Evolutionary conservation across 2,888 invertebrate genomes (phyloP).

Genomic region (Brachyopa scutellaris): DNA sequence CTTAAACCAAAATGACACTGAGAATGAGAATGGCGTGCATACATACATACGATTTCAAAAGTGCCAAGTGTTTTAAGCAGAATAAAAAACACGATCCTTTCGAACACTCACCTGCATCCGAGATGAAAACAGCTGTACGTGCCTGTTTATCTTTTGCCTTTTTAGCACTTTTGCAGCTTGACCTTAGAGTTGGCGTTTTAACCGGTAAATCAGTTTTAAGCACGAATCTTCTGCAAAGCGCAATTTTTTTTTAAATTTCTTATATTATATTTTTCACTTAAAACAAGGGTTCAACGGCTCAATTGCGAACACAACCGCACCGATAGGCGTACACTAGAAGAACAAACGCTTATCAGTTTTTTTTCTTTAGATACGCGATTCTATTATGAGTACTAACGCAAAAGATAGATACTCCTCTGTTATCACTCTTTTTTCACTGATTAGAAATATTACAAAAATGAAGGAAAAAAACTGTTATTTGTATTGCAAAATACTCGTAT

Average conservation of each 20-base stretch:
- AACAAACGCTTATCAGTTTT: conserved; percentile 51
- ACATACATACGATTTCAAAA: neutral
- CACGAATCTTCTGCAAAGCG: no score
- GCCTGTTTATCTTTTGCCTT: conserved; percentile 26
- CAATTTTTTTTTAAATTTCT: no score
- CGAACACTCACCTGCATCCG: conserved; percentile 56
- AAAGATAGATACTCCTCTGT: conserved; percentile 57
- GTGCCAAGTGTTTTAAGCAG: conserved; percentile 26
- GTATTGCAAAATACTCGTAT: conserved; percentile 54
- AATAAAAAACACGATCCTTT: conserved; percentile 43
- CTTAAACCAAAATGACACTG: conserved; percentile 42
- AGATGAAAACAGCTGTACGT: conserved; percentile 39
- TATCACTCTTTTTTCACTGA: conserved; percentile 69
- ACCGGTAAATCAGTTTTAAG: neutral
- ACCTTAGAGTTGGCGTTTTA: conserved; percentile 34
- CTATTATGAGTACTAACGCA: conserved; percentile 56
- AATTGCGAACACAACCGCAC: conserved; percentile 33
- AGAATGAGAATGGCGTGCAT: no score
- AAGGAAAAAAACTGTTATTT: conserved; percentile 8
- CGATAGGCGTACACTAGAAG: conserved; percentile 12
- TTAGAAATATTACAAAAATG: conserved; percentile 47
- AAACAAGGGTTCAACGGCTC: conserved; percentile 49
- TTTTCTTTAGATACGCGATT: conserved; percentile 56
- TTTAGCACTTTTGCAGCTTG: conserved; percentile 21
- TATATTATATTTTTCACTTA: conserved; percentile 3